These are phyloP conservation scores for Rousettus leschenaultii DNA, from an alignment of 2,113 vertebrate species.

Conservation along the genomic window DNA sequence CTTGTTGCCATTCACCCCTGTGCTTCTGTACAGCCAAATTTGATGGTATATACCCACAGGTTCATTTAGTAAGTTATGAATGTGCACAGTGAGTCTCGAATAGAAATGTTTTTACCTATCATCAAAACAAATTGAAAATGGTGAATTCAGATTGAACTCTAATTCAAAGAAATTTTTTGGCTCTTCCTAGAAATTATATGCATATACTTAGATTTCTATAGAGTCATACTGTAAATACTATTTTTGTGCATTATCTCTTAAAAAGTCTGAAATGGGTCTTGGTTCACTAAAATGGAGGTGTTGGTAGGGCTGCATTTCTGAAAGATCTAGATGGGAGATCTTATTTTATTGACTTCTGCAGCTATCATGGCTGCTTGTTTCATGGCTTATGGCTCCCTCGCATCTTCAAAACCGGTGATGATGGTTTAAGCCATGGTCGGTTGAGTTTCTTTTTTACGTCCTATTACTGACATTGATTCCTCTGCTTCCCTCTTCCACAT, in stretches of 20 bases:
- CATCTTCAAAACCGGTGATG: neutral
- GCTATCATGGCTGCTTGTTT: neutral
- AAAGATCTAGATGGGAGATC: neutral
- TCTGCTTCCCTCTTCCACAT: neutral
- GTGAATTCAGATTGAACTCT: neutral
- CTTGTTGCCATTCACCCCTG: neutral
- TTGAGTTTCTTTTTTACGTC: neutral
- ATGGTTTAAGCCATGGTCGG: neutral
- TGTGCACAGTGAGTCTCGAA: neutral
- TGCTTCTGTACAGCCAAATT: accelerated
- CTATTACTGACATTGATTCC: neutral
- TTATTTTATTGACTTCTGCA: neutral
- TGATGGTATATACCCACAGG: neutral
- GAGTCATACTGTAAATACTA: neutral
- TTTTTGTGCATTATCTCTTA: neutral
- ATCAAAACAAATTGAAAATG: neutral
- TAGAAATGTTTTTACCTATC: too few relatives aligned
- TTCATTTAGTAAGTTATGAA: neutral
- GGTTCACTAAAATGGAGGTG: neutral
- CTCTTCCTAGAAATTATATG: neutral
- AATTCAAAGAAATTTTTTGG: neutral
- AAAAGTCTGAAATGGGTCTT: neutral
- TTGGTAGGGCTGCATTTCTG: neutral
- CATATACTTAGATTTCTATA: neutral
- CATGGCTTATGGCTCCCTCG: neutral